Evolutionary conservation across 2,888 invertebrate genomes (phyloP).

Genomic region (Chesias legatella): DNA sequence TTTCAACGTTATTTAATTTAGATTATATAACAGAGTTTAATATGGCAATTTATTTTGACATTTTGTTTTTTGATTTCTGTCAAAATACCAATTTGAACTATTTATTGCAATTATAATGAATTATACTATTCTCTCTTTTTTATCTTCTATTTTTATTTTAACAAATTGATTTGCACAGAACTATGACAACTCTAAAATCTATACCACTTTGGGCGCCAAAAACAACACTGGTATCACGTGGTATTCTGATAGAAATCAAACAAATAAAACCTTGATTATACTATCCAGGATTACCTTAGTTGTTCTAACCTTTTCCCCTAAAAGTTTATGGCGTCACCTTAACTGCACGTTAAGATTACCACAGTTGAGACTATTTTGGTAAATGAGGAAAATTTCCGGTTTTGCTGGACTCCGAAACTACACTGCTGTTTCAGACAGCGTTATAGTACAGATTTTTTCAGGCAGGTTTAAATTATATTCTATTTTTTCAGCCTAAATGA

Average conservation of each 20-base stretch:
- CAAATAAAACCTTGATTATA: not conserved
- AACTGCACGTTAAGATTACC: constrained; percentile 16
- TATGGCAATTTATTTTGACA: too few species aligned
- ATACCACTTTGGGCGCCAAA: constrained; percentile 6
- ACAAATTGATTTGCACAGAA: too few species aligned
- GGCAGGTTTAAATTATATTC: not conserved
- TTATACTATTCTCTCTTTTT: too few species aligned
- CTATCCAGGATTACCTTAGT: constrained; percentile 13
- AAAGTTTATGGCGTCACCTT: constrained; percentile 11
- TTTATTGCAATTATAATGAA: too few species aligned
- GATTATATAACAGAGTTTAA: too few species aligned
- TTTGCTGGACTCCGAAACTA: constrained; percentile 4
- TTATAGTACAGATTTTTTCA: constrained; percentile 1
- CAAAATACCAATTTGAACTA: too few species aligned
- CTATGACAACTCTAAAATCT: constrained; percentile 1
- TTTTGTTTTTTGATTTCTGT: too few species aligned
- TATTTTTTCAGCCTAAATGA: too few species aligned
- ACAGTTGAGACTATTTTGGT: constrained; percentile 9
- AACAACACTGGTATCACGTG: not conserved
- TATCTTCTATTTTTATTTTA: too few species aligned
- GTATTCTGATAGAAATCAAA: too few species aligned
- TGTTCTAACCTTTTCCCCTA: constrained; percentile 11
- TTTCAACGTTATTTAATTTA: too few species aligned
- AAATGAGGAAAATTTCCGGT: constrained; percentile 12
- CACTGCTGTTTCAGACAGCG: constrained; percentile 8